Evolutionary conservation across 2,888 invertebrate species (phyloP), one percentile per base, ranked within the genome.

Genomic region (Amblyteles armatorius): DNA sequence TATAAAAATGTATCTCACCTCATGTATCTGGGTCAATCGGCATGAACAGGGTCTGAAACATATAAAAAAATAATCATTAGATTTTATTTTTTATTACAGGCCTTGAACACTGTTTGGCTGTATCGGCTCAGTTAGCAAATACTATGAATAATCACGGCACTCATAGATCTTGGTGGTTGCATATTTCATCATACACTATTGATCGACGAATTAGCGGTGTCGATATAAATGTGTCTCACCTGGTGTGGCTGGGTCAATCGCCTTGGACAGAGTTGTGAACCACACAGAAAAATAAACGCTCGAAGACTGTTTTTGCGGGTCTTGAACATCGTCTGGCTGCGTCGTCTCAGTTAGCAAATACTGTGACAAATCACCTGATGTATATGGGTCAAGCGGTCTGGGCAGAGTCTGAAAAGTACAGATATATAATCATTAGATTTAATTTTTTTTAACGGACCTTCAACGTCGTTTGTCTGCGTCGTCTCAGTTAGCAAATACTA

Each of bases 401-500:
- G 65, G 2, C 13, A 65, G 36, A 29, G n/a, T 72, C 83, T 83
- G 73, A 26, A 83, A 83, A 2, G 52, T 67, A 82, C 16, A 63
- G 19, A 80, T 50, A 63, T 0, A 33, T 33, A 33, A 7, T 33
- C 33, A 33, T 33, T 33, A 16, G 40, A 68, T 19, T 6, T 86
- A 55, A 19, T 85, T 86, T 13, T 26, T 40, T 7, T 26, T 33
- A 7, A 33, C 33, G 1, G 33, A 5, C 6, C 7, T 33, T 6
- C 1, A 7, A 33, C 6, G 1, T 33, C 1, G 1, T 33, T 7
- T 33, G 33, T 0, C 33, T 33, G 1, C 1, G 22, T 40, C 36
- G 13, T 26, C 33, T 90, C 90, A 90, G 89, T 86, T 89, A 90
- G 88, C 90, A 90, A 89, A 90, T 90, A 90, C 88, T 82, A 52